phyloP scores from a whole-genome alignment of 2,113 vertebrate species.

The Thinocorus orbignyianus region DNA sequence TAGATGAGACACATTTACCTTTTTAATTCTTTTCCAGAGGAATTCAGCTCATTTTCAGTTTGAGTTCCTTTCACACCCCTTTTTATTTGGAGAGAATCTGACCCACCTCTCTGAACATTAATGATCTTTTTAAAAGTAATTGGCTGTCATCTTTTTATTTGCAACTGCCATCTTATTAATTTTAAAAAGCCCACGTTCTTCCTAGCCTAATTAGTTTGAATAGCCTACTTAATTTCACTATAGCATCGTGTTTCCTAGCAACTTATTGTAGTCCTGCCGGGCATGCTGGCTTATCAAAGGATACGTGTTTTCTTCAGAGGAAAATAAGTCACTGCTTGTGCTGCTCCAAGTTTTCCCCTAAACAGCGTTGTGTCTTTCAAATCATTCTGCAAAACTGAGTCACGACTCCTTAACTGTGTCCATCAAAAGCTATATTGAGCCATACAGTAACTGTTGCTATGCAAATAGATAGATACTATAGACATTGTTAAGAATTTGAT shows the following conservation, averaged over 20 bases:
- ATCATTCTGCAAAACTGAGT: not conserved
- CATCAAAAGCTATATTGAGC: not conserved
- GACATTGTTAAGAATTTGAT: not conserved
- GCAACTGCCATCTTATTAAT: not conserved
- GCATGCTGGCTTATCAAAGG: not conserved
- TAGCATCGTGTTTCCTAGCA: conserved; percentile 25
- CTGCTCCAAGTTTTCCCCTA: not conserved
- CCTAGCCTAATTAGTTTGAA: not conserved
- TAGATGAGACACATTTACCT: not conserved
- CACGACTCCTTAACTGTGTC: not conserved
- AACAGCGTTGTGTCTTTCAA: not conserved
- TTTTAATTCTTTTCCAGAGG: not conserved
- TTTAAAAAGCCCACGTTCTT: not conserved
- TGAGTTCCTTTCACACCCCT: not conserved
- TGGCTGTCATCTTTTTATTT: not conserved
- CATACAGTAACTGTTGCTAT: not conserved
- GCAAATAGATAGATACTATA: not conserved
- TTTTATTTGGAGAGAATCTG: not conserved
- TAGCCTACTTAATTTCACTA: conserved; percentile 15
- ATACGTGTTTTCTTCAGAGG: not conserved
- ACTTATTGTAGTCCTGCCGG: not conserved
- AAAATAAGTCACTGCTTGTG: not conserved
- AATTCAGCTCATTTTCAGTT: not conserved
- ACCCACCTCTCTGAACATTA: not conserved
- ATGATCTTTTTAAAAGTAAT: not conserved